These are phyloP conservation scores for Ophthalmotilapia sp. DNA, from an alignment of 2,113 vertebrate genomes.

Conservation along the genomic window DNA sequence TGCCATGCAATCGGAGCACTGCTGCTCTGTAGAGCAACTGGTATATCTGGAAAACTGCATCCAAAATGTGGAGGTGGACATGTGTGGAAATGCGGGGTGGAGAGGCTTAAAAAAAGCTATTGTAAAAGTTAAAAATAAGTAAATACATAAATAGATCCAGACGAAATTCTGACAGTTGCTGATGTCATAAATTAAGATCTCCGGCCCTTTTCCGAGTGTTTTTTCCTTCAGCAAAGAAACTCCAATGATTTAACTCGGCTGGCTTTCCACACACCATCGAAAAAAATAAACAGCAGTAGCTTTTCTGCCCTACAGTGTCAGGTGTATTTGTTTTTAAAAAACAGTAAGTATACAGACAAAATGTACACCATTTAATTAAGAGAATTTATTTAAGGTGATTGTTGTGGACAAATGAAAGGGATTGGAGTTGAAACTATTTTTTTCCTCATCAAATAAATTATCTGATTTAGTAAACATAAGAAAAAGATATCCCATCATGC, in stretches of 20 bases:
- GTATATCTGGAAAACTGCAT: constrained; percentile 51
- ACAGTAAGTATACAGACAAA: not conserved
- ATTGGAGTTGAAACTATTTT: not conserved
- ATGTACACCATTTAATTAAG: not conserved
- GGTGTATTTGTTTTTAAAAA: not conserved
- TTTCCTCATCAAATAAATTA: not conserved
- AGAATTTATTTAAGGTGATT: not conserved
- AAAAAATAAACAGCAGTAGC: not conserved
- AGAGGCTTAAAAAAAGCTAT: not conserved
- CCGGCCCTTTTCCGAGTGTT: not conserved
- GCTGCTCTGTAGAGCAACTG: constrained; percentile 7
- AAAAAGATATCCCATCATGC: not conserved
- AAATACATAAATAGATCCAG: not conserved
- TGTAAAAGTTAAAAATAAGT: not conserved
- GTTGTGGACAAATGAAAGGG: not conserved
- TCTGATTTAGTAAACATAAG: not conserved
- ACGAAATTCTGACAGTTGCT: not conserved
- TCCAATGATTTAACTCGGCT: not conserved
- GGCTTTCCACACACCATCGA: not conserved
- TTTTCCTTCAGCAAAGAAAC: not conserved
- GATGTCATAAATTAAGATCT: not conserved
- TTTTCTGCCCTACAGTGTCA: not conserved
- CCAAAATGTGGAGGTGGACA: not conserved
- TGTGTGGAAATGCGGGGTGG: not conserved
- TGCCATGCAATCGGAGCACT: constrained; percentile 28